These are phyloP conservation scores for Scolanthus callimorphus DNA, from an alignment of 92 coral and sea anemone genomes.

Conservation along the genomic window DNA sequence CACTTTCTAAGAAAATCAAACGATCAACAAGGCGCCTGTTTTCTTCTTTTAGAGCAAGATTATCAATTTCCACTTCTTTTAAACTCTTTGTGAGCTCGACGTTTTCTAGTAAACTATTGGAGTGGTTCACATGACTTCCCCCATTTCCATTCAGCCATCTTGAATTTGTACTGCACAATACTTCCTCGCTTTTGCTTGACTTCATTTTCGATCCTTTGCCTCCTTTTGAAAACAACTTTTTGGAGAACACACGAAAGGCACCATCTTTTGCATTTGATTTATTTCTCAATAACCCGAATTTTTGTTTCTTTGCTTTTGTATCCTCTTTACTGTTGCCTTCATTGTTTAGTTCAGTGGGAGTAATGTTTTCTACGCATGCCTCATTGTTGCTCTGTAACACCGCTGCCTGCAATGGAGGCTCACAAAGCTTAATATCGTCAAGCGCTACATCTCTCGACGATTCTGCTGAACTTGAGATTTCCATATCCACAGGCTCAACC, in stretches of 20 bases:
- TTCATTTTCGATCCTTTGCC: conserved; percentile 6
- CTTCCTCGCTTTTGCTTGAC: conserved; percentile 9
- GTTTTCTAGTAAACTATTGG: background rate
- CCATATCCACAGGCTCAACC: no score
- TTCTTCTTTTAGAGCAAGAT: conserved; percentile 5
- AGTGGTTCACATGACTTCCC: no score
- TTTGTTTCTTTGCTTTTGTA: conserved; percentile 1
- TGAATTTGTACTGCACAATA: no score
- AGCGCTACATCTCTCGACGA: background rate
- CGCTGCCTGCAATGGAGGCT: no score
- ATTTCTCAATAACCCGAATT: background rate
- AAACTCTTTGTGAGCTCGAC: conserved; percentile 7
- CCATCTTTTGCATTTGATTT: conserved; percentile 7
- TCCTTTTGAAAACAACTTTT: conserved; percentile 9
- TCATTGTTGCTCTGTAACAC: no score
- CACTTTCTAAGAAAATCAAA: no score
- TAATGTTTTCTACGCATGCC: no score
- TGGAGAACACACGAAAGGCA: conserved; percentile 9
- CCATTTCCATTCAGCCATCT: no score
- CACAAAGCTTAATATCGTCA: background rate
- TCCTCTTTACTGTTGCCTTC: conserved; percentile 3
- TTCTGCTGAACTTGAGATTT: no score
- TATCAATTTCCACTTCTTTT: conserved; percentile 11
- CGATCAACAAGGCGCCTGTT: conserved; percentile 18
- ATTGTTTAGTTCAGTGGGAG: background rate